A percentile compares a stretch with the other conserved stretches of the same genome.
Conservation (phyloP, 2,888 invertebrate species). For the Cheilosia pagana region DNA sequence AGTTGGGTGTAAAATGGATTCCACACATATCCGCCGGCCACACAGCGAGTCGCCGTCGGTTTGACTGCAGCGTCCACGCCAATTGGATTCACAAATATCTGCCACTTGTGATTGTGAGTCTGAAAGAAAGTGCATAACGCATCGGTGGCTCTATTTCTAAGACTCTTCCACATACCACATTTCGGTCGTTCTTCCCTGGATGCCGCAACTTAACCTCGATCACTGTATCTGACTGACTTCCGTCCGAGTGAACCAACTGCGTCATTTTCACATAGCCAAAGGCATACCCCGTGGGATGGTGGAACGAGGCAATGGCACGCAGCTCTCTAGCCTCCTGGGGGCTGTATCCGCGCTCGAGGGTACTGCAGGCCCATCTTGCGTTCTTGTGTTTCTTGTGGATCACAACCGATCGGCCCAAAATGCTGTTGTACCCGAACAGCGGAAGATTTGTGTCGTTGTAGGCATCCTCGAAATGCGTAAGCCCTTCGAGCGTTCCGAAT, state of each 20-base stretch:
- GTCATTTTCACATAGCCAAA: constrained; percentile 94
- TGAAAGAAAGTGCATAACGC: constrained; percentile 79
- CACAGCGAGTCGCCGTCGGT: constrained; percentile 91
- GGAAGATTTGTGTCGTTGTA: constrained; percentile 93
- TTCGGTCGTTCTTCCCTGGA: constrained; percentile 93
- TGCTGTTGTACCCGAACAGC: constrained; percentile 91
- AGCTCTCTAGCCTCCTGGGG: constrained; percentile 94
- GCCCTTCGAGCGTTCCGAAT: constrained; percentile 90
- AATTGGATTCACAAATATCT: constrained; percentile 95
- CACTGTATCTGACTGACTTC: constrained; percentile 93
- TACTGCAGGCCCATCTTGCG: constrained; percentile 92
- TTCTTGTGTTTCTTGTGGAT: constrained; percentile 88
- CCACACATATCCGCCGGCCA: constrained; percentile 96
- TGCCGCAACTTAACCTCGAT: constrained; percentile 95
- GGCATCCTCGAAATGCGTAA: constrained; percentile 85
- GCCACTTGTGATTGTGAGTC: constrained; percentile 94
- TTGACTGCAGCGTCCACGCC: constrained; percentile 95
- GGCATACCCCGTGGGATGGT: constrained; percentile 92
- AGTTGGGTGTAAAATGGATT: constrained; percentile 95
- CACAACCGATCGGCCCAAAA: constrained; percentile 93
- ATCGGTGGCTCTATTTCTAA: not conserved
- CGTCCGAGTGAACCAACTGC: constrained; percentile 94
- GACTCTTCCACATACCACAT: constrained; percentile 85
- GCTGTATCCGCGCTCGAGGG: constrained; percentile 93
- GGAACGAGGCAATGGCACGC: constrained; percentile 94